A percentile compares a stretch with the other conserved stretches of the same genome.
These are phyloP conservation scores for Sorex maritimensis DNA, from an alignment of 2,797 vertebrate species.

Conservation along the genomic window DNA sequence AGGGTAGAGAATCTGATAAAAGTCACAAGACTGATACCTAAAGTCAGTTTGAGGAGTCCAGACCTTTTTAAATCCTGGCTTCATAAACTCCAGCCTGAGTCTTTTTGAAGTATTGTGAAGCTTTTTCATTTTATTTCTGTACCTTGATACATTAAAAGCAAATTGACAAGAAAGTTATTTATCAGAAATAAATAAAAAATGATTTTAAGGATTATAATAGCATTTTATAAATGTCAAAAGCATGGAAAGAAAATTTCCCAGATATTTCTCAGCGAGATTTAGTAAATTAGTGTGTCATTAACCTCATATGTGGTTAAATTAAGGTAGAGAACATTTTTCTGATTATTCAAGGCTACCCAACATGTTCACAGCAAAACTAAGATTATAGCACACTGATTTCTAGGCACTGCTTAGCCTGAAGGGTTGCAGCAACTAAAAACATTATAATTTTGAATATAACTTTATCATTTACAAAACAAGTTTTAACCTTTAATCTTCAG, in stretches of 20 bases:
- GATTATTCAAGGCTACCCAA: constrained; percentile 54
- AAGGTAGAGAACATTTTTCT: constrained; percentile 47
- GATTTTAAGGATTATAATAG: constrained; percentile 26
- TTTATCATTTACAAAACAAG: constrained; percentile 46
- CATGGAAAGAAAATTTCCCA: constrained; percentile 40
- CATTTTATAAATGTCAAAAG: constrained; percentile 68
- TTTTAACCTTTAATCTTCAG: constrained; percentile 61
- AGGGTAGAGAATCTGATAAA: background rate
- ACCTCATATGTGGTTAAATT: constrained; percentile 49
- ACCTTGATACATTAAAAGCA: constrained; percentile 39
- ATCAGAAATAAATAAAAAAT: constrained; percentile 66
- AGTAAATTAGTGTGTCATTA: constrained; percentile 23
- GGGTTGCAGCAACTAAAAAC: constrained; percentile 10
- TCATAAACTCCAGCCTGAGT: background rate
- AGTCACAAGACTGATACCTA: constrained; percentile 33
- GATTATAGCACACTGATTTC: constrained; percentile 9
- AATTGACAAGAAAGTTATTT: background rate
- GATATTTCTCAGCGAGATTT: background rate
- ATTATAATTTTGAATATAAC: constrained; percentile 61
- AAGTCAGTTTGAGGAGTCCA: background rate
- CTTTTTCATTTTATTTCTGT: constrained; percentile 34
- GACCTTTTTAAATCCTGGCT: background rate
- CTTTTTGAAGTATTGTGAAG: constrained; percentile 14
- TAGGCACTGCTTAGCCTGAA: constrained; percentile 42
- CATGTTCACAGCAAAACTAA: background rate